Percentiles rank a stretch among this genome's conserved stretches.
Conservation (phyloP, 2,113 vertebrate species). For the Peromyscus leucopus region DNA sequence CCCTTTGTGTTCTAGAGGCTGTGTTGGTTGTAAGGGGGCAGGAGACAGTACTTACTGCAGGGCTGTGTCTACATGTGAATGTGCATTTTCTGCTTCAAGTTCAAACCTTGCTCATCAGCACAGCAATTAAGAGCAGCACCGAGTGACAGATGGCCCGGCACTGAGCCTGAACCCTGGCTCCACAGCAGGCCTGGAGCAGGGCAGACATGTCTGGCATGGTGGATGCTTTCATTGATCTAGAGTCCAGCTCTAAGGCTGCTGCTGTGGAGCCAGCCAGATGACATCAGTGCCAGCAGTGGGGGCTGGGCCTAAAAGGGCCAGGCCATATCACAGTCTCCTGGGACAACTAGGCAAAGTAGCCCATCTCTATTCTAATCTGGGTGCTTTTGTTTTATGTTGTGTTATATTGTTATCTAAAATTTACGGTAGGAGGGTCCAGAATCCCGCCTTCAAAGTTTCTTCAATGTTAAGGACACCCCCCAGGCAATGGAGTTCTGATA, state of each 20-base stretch:
- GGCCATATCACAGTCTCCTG: background rate
- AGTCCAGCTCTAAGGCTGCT: constrained; percentile 39
- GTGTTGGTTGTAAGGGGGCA: background rate
- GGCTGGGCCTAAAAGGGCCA: constrained; percentile 56
- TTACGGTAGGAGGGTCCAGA: background rate
- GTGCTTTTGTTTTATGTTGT: background rate
- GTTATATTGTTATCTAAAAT: background rate
- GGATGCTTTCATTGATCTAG: constrained; percentile 73
- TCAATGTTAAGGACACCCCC: background rate
- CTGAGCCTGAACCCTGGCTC: constrained; percentile 62
- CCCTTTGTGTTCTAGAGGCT: background rate
- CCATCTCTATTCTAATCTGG: background rate
- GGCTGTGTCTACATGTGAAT: constrained; percentile 32
- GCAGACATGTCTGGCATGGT: constrained; percentile 25
- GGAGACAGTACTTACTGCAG: background rate
- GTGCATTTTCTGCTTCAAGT: constrained; percentile 29
- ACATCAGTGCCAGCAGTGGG: background rate
- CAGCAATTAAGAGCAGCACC: constrained; percentile 68
- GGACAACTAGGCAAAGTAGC: background rate
- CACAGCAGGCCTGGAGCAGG: background rate
- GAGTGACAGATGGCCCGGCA: constrained; percentile 69
- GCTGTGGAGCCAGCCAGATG: background rate
- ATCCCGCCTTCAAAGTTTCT: background rate
- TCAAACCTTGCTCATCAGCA: constrained; percentile 70
- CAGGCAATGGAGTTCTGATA: background rate